phyloP scores from a whole-genome alignment of 2,888 invertebrate species.

The Campopleginae sp. region DNA sequence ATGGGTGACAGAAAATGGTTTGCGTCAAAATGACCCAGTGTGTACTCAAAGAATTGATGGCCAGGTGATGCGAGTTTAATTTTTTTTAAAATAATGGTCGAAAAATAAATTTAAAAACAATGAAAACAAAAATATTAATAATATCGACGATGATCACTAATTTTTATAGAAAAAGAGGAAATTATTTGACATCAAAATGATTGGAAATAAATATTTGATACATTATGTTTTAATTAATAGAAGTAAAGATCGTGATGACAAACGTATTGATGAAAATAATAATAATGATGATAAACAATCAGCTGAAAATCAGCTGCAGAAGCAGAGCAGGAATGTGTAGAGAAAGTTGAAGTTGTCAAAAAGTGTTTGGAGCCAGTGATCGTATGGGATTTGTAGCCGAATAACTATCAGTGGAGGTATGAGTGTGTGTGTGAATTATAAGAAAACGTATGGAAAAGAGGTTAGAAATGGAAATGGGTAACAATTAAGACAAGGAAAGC shows the following conservation, averaged over 20 bases:
- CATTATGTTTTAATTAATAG: not conserved
- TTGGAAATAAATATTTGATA: not conserved
- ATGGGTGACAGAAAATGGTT: no score
- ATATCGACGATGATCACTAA: not conserved
- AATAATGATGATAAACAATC: not conserved
- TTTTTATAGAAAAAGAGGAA: no score
- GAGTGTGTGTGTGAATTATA: not conserved
- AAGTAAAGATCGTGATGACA: no score
- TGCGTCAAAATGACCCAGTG: no score
- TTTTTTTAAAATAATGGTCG: no score
- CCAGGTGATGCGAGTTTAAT: not conserved
- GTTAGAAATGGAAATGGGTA: not conserved
- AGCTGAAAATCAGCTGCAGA: not conserved
- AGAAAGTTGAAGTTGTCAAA: not conserved
- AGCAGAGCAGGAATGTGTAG: not conserved
- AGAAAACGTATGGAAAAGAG: conserved; percentile 19
- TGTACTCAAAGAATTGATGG: not conserved
- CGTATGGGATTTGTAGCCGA: not conserved
- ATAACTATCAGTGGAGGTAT: not conserved
- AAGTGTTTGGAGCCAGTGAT: not conserved
- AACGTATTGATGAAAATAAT: not conserved
- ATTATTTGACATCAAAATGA: not conserved
- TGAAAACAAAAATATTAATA: not conserved
- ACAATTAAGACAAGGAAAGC: not conserved
- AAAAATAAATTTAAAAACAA: not conserved